These are phyloP conservation scores for Ptyas mucosa DNA, from an alignment of 2,113 vertebrate genomes.

Conservation along the genomic window DNA sequence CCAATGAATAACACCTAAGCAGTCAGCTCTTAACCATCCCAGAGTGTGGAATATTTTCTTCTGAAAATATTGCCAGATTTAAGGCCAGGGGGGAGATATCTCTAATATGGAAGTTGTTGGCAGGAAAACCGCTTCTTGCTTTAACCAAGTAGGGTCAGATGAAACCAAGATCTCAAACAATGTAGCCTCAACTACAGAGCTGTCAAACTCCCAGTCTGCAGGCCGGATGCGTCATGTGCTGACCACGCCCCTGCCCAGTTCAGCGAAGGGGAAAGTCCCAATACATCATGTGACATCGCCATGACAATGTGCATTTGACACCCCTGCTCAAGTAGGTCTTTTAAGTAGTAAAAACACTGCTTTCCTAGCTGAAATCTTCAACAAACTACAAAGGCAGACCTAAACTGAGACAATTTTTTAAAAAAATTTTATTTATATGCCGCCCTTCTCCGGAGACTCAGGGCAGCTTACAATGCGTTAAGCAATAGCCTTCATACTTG, in stretches of 20 bases:
- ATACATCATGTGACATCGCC: rapidly evolving
- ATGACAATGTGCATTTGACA: too few species aligned
- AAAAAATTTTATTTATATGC: too few species aligned
- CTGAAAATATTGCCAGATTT: background rate
- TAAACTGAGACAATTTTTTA: background rate
- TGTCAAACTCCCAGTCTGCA: too few species aligned
- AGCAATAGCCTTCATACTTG: too few species aligned
- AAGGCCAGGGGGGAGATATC: background rate
- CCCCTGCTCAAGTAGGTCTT: background rate
- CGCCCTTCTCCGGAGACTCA: too few species aligned
- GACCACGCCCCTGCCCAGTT: too few species aligned
- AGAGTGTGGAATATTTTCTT: background rate
- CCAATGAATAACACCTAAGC: background rate
- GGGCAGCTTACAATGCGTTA: too few species aligned
- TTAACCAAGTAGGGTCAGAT: background rate
- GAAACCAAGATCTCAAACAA: background rate
- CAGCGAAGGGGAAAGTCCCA: too few species aligned
- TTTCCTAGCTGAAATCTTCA: background rate
- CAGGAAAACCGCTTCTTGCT: background rate
- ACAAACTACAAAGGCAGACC: background rate
- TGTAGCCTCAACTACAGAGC: background rate
- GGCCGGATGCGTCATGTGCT: too few species aligned
- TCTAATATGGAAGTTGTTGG: background rate
- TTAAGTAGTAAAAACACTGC: background rate
- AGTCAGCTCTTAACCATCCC: background rate